Evolutionary conservation across 2,888 invertebrate species (phyloP).

Genomic region (Acleris sparsana): DNA sequence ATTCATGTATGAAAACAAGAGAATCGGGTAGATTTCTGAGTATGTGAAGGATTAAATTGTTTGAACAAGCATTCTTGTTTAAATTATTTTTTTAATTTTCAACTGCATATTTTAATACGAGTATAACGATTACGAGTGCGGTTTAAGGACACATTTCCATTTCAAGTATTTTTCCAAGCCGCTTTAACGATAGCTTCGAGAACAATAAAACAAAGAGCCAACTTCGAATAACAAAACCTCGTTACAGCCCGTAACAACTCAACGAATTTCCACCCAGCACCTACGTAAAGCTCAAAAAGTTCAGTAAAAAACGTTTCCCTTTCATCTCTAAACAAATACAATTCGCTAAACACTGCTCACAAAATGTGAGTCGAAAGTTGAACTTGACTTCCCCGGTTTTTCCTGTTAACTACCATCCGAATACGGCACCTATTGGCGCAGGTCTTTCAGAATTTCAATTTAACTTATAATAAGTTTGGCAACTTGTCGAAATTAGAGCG

Average conservation of each 20-base stretch:
- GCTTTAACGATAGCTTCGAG: slow-evolving; percentile 13
- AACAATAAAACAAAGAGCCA: slow-evolving; percentile 6
- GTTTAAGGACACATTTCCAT: background rate
- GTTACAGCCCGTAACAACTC: slow-evolving; percentile 8
- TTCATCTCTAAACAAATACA: slow-evolving; percentile 45
- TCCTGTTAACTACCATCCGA: slow-evolving; percentile 47
- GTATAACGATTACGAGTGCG: background rate
- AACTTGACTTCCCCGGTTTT: slow-evolving; percentile 45
- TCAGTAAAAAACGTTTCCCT: slow-evolving; percentile 13
- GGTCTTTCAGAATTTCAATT: slow-evolving; percentile 70
- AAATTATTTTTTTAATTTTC: background rate
- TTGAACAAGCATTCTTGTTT: background rate
- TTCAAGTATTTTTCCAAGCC: slow-evolving; percentile 6
- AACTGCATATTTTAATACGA: too few relatives aligned
- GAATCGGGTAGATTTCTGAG: too few relatives aligned
- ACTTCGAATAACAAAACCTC: slow-evolving; percentile 27
- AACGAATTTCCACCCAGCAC: slow-evolving; percentile 20
- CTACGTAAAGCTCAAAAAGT: slow-evolving; percentile 16
- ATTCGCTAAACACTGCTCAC: slow-evolving; percentile 44
- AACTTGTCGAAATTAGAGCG: slow-evolving; percentile 63
- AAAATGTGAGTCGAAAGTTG: slow-evolving; percentile 46
- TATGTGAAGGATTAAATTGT: too few relatives aligned
- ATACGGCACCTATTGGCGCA: slow-evolving; percentile 46
- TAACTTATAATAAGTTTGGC: slow-evolving; percentile 72
- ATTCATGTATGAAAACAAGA: too few relatives aligned